Conservation (phyloP, 2,888 invertebrate species). For the Ditula angustiorana region DNA sequence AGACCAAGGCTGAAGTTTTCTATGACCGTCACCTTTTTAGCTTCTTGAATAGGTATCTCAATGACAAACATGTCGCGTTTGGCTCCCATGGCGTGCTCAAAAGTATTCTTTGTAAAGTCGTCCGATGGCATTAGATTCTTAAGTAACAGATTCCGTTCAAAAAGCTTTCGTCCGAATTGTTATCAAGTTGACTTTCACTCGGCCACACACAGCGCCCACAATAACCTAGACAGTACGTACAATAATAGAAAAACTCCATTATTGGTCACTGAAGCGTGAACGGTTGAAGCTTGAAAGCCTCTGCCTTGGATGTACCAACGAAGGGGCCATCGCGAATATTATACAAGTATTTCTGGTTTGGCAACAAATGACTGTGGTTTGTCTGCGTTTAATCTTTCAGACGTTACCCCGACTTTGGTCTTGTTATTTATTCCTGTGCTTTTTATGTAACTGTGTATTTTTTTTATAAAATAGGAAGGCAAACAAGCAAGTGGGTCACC, state of each 20-base stretch:
- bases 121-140: background rate
- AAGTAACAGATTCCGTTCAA: slow-evolving; percentile 3
- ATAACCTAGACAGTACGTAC: slow-evolving; percentile 14
- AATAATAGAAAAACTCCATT: slow-evolving; percentile 18
- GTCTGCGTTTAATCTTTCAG: background rate
- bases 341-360: slow-evolving; percentile 4
- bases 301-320: background rate
- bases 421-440: too few relatives aligned
- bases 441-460: too few relatives aligned
- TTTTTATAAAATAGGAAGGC: too few relatives aligned
- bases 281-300: slow-evolving; percentile 26
- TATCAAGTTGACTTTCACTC: slow-evolving; percentile 26
- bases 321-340: slow-evolving; percentile 19
- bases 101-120: too few relatives aligned
- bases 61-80: background rate
- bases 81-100: background rate
- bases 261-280: slow-evolving; percentile 19
- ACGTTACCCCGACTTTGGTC: too few relatives aligned
- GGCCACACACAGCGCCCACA: slow-evolving; percentile 35
- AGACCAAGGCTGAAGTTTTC: too few relatives aligned
- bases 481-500: too few relatives aligned
- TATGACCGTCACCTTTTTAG: too few relatives aligned
- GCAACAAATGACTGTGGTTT: slow-evolving; percentile 15
- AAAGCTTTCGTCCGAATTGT: background rate
- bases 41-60: too few relatives aligned